Conservation (phyloP, 2,797 vertebrate species). For the Halcyon badia region DNA sequence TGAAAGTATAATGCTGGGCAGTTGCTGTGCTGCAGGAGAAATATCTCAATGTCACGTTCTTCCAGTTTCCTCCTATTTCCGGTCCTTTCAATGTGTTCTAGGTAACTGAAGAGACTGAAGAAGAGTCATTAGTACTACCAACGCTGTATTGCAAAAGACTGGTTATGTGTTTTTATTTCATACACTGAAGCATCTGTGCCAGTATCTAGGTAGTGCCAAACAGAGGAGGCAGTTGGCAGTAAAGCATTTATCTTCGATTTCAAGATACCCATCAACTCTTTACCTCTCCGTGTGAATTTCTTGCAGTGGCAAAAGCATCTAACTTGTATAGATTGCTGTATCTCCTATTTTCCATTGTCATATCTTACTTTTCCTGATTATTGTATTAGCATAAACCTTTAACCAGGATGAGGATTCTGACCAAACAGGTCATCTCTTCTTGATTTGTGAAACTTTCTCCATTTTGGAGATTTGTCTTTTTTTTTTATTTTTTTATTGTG, state of each 20-base stretch:
- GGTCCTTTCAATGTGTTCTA: neutral
- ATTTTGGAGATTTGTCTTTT: neutral
- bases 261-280: neutral
- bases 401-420: neutral
- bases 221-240: neutral
- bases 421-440: neutral
- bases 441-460: neutral
- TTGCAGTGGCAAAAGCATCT: neutral
- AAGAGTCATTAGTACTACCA: neutral
- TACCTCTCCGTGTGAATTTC: neutral
- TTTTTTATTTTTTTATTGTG: neutral
- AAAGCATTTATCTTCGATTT: neutral
- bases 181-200: neutral
- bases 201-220: neutral
- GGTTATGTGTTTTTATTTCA: neutral
- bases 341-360: neutral
- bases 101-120: neutral
- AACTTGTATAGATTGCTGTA: neutral
- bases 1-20: neutral
- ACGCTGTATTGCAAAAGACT: neutral
- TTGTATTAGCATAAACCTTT: neutral
- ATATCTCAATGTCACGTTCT: neutral
- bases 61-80: neutral
- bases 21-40: neutral
- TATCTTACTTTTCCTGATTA: neutral